These are phyloP conservation scores for Zaprionus capensis DNA, from an alignment of 1,140 invertebrate species.

Conservation along the genomic window DNA sequence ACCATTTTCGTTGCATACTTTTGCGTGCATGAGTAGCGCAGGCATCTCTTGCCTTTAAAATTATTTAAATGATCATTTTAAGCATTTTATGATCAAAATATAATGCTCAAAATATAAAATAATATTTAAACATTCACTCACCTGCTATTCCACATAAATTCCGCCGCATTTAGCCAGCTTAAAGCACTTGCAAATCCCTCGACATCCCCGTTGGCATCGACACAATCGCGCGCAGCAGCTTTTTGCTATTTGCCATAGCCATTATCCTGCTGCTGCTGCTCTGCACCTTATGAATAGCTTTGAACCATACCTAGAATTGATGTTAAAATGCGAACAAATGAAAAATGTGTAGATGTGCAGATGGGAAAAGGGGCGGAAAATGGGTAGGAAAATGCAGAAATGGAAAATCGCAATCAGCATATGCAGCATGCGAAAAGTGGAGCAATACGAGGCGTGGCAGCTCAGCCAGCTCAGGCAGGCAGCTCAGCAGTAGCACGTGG, in stretches of 20 bases:
- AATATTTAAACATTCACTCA: not conserved
- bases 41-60: not conserved
- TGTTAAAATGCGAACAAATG: slow-evolving; percentile 42
- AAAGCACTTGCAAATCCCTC: not conserved
- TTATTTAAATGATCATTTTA: not conserved
- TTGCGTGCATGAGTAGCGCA: not conserved
- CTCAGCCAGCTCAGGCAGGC: slow-evolving; percentile 31
- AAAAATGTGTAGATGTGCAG: slow-evolving; percentile 13
- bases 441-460: slow-evolving; percentile 50
- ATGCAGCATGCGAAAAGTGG: slow-evolving; percentile 62
- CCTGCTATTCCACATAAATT: not conserved
- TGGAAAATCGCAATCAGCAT: slow-evolving; percentile 69
- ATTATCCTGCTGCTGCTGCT: slow-evolving; percentile 20
- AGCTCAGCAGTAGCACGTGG: slow-evolving; percentile 15
- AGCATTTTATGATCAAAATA: not conserved
- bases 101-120: not conserved
- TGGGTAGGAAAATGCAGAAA: slow-evolving; percentile 25
- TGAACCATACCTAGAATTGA: slow-evolving; percentile 38
- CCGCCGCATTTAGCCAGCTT: not conserved
- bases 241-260: slow-evolving; percentile 19
- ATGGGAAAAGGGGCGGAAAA: slow-evolving; percentile 9
- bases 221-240: not conserved
- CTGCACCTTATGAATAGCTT: slow-evolving; percentile 40
- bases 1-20: not conserved
- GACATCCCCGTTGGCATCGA: not conserved